Evolutionary conservation across 1,140 invertebrate species (phyloP), one percentile per base, ranked within the genome.

Genomic region (Araneus ventricosus): DNA sequence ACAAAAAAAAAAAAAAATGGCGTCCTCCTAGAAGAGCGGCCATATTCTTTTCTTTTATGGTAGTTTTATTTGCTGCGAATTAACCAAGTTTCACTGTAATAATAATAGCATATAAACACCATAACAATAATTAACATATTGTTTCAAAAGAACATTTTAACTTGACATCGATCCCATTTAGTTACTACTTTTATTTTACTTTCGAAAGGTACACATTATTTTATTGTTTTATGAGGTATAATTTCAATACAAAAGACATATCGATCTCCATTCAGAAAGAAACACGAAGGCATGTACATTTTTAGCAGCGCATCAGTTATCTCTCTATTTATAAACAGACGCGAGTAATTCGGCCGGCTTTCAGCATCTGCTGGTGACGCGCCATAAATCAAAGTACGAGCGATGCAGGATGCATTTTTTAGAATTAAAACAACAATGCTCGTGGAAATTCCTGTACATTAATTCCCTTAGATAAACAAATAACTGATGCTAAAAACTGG

Each of bases 381-480:
- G 22, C 22, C 70, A 37, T 75, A 75, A 75, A 75, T 75, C 70
- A 75, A 34, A 75, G 30, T 10, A 37, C 7, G 27, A 30, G 5
- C 27, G 30, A 75, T 75, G 70, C 70, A 34, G 34, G 37, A 75
- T 75, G 22, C 30, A 34, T 75, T 75, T 52, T 63, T 75, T 75
- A 75, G 20, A 30, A 75, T 75, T 75, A 37, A 75, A 52, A 75
- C 34, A 75, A 75, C 70, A 75, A 75, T 37, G 22, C 24, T 37
- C 3, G 3, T n/a, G 27, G n/a, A 34, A 75, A 75, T 75, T 37
- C 30, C 14, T 14, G 34, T 75, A 34, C 70, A 75, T 75, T 75
- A 75, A 75, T 75, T 75, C 70, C 27, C 30, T 75, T 37, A 75
- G 70, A 75, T 75, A 75, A 34, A 75, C 30, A 75, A 75, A 75